phyloP scores from a whole-genome alignment of 2,797 vertebrate genomes.

The Rhabdomys pumilio region DNA sequence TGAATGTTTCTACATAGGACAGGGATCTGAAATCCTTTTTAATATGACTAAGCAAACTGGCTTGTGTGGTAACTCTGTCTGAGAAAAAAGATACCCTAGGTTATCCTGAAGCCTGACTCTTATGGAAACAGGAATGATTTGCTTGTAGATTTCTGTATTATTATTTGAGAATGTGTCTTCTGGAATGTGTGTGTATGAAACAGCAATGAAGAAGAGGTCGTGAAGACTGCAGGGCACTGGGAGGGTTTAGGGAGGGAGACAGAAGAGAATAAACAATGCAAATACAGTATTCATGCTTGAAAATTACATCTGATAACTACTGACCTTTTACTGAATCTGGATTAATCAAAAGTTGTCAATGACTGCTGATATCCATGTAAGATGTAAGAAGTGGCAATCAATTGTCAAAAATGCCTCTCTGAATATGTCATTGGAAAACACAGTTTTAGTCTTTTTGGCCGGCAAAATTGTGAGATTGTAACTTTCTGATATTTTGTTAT shows the following conservation, averaged over 20 bases:
- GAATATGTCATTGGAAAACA: neutral
- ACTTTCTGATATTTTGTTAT: neutral
- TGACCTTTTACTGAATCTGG: neutral
- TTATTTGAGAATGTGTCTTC: no score
- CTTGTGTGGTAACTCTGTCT: no score
- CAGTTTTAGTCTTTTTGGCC: neutral
- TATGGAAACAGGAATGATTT: no score
- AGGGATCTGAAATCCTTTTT: neutral
- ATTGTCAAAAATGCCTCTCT: neutral
- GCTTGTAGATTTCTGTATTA: no score
- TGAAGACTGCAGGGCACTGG: neutral
- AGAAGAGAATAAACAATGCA: neutral
- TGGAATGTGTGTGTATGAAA: neutral
- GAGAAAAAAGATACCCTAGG: no score
- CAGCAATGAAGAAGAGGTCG: neutral
- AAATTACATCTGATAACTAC: neutral
- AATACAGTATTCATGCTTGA: neutral
- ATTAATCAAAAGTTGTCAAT: neutral
- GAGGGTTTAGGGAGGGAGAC: neutral
- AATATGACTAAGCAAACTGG: neutral
- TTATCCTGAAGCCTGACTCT: no score
- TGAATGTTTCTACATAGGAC: neutral
- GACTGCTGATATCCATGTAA: neutral
- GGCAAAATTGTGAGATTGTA: neutral
- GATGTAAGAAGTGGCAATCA: neutral